phyloP scores from a whole-genome alignment of 2,888 invertebrate genomes.

The Drosophila crucigera region DNA sequence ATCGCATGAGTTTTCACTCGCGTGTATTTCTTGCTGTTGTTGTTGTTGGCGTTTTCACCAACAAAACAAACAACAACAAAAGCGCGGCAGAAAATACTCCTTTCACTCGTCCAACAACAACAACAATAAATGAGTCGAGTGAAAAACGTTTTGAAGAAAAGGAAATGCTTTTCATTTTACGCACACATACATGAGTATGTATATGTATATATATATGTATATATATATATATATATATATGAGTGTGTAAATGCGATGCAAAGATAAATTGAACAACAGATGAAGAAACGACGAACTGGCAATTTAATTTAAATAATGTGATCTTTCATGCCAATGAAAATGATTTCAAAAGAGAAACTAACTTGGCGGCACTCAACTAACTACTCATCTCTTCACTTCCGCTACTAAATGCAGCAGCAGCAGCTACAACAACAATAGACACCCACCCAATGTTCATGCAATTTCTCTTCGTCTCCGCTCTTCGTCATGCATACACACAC shows the following conservation, averaged over 20 bases:
- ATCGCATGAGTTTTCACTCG: slow-evolving; percentile 81
- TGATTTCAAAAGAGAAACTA: slow-evolving; percentile 78
- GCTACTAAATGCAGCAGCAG: slow-evolving; percentile 63
- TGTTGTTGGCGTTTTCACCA: slow-evolving; percentile 69
- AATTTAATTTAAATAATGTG: slow-evolving; percentile 83
- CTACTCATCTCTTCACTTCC: slow-evolving; percentile 62
- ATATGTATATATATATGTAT: not conserved
- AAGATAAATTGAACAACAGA: slow-evolving; percentile 61
- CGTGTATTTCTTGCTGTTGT: slow-evolving; percentile 35
- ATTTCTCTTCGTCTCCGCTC: slow-evolving; percentile 43
- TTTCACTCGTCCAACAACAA: slow-evolving; percentile 68
- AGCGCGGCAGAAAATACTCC: slow-evolving; percentile 63
- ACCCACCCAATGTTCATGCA: slow-evolving; percentile 42
- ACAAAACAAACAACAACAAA: slow-evolving; percentile 46
- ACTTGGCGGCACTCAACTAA: slow-evolving; percentile 36
- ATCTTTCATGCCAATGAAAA: slow-evolving; percentile 81
- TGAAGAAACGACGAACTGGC: slow-evolving; percentile 52
- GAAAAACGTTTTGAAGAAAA: slow-evolving; percentile 74
- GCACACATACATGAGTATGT: slow-evolving; percentile 18
- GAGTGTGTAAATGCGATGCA: slow-evolving; percentile 44
- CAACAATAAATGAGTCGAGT: slow-evolving; percentile 61
- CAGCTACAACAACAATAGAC: slow-evolving; percentile 29
- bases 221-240: not conserved
- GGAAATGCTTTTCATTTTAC: slow-evolving; percentile 78
- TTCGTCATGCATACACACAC: slow-evolving; percentile 7